These are phyloP conservation scores for Lycodopsis pacificus DNA, from an alignment of 2,797 vertebrate genomes.

Conservation along the genomic window DNA sequence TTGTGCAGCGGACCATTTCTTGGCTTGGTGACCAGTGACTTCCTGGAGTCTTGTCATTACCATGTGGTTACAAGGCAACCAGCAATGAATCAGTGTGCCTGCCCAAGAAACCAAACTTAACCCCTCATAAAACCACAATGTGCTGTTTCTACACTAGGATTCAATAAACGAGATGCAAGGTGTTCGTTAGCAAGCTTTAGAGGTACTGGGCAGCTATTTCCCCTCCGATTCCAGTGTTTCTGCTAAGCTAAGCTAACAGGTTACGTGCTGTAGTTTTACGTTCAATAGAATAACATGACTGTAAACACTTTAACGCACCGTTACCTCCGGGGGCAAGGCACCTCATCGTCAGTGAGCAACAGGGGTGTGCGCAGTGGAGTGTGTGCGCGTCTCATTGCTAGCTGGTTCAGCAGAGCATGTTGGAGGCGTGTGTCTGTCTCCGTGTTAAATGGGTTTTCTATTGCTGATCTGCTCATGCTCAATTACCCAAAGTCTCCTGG, in stretches of 20 bases:
- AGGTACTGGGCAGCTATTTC: background rate
- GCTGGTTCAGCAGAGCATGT: constrained; percentile 30
- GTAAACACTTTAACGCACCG: constrained; percentile 18
- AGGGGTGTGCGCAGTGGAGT: constrained; percentile 16
- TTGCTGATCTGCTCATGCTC: constrained; percentile 86
- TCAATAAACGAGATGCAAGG: background rate
- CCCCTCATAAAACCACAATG: background rate
- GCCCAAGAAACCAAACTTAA: background rate
- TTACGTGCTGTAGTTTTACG: background rate
- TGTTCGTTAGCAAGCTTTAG: background rate
- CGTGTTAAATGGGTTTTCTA: constrained; percentile 81
- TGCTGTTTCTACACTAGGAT: background rate
- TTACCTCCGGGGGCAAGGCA: constrained; percentile 23
- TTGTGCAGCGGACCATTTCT: background rate
- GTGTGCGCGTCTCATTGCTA: constrained; percentile 40
- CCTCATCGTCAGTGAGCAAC: constrained; percentile 43
- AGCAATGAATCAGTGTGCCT: background rate
- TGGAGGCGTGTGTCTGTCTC: constrained; percentile 68
- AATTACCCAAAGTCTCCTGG: constrained; percentile 84
- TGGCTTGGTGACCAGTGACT: background rate
- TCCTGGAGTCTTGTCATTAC: constrained; percentile 1
- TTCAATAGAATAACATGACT: background rate
- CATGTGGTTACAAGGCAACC: background rate
- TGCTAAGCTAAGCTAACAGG: background rate
- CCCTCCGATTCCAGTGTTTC: background rate